phyloP scores from a whole-genome alignment of 2,888 invertebrate genomes.

The Salticus scenicus region DNA sequence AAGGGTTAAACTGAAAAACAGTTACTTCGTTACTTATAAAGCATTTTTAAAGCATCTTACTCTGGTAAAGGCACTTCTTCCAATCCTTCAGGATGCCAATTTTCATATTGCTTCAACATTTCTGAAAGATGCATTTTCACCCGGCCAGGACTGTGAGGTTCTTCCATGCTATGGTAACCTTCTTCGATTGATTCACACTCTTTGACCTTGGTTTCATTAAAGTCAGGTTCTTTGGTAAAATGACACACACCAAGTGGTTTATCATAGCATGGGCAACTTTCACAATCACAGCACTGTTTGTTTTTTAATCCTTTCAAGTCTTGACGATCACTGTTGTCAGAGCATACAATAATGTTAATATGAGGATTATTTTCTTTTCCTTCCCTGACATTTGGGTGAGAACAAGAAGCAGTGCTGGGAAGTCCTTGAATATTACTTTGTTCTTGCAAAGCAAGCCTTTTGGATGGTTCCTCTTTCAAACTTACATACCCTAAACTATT shows the following conservation, averaged over 20 bases:
- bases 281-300: conserved; percentile 6
- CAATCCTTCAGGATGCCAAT: conserved; percentile 56
- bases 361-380: conserved; percentile 49
- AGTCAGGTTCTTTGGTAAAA: conserved; percentile 19
- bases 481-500: conserved; percentile 64
- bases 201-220: conserved; percentile 18
- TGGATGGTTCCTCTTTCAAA: conserved; percentile 24
- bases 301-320: neutral
- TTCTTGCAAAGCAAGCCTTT: conserved; percentile 27
- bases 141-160: conserved; percentile 51
- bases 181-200: conserved; percentile 71
- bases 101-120: conserved; percentile 51
- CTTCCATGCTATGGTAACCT: conserved; percentile 70
- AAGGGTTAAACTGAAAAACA: too few relatives aligned
- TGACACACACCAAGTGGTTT: neutral
- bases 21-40: too few relatives aligned
- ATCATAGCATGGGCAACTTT: conserved; percentile 29
- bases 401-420: neutral
- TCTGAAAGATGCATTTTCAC: conserved; percentile 35
- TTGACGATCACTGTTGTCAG: neutral
- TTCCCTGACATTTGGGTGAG: neutral
- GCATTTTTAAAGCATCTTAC: too few relatives aligned
- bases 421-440: conserved; percentile 25
- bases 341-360: neutral
- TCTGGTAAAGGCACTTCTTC: conserved; percentile 74